A percentile compares a stretch with the other conserved stretches of the same genome.
phyloP scores from a whole-genome alignment of 2,888 invertebrate genomes.

The Plagodis pulveraria region DNA sequence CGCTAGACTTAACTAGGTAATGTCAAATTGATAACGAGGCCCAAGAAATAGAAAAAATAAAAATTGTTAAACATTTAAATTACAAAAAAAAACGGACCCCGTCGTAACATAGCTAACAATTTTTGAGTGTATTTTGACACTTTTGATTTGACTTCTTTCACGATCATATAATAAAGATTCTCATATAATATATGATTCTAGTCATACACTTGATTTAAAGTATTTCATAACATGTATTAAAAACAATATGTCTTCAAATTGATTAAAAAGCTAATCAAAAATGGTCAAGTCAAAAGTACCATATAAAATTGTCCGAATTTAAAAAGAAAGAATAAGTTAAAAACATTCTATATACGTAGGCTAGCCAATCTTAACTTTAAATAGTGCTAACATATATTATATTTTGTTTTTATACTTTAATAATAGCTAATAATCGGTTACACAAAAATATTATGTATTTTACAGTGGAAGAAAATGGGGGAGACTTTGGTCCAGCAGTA shows the following conservation, averaged over 20 bases:
- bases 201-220: background rate
- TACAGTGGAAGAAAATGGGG: background rate
- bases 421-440: constrained; percentile 38
- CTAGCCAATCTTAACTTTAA: constrained; percentile 51
- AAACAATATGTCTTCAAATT: background rate
- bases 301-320: constrained; percentile 39
- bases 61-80: constrained; percentile 11
- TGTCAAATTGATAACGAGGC: constrained; percentile 70
- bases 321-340: constrained; percentile 34
- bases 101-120: constrained; percentile 25
- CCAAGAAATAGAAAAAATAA: constrained; percentile 14
- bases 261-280: background rate
- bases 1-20: constrained; percentile 81
- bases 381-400: constrained; percentile 58
- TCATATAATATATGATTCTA: background rate
- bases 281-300: constrained; percentile 35
- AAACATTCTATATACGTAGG: constrained; percentile 45
- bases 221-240: background rate
- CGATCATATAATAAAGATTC: background rate
- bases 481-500: background rate
- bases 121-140: constrained; percentile 5
- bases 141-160: constrained; percentile 15
- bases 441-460: constrained; percentile 28
- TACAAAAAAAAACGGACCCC: constrained; percentile 30
- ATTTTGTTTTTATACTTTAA: constrained; percentile 44